phyloP scores from a whole-genome alignment of 1,140 invertebrate species.

The Megalopta genalis region DNA sequence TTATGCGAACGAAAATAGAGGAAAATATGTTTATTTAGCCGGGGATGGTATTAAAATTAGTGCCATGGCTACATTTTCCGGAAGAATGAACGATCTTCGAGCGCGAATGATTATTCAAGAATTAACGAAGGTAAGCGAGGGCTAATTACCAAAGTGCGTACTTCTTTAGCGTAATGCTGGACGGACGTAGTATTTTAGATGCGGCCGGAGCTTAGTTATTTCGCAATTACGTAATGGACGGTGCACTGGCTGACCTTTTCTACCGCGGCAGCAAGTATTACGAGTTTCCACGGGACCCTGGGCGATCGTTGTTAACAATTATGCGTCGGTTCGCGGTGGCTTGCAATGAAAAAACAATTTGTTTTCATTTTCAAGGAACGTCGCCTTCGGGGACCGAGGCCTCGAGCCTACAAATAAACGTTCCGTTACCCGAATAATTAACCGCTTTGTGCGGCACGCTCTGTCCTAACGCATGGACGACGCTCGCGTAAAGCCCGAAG shows the following conservation, averaged over 20 bases:
- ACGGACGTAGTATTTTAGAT: constrained; percentile 20
- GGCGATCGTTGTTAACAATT: constrained; percentile 3
- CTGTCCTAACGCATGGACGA: background rate
- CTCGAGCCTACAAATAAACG: background rate
- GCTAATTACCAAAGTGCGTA: constrained; percentile 17
- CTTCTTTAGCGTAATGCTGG: background rate
- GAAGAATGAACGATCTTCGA: background rate
- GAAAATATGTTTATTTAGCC: no score
- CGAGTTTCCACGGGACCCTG: background rate
- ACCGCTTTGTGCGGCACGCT: background rate
- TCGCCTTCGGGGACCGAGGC: no score
- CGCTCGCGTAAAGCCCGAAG: no score
- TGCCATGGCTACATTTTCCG: no score
- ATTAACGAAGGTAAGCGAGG: constrained; percentile 11
- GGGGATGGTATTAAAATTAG: no score
- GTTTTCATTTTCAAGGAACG: background rate
- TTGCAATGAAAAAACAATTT: constrained; percentile 15
- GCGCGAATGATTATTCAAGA: constrained; percentile 6
- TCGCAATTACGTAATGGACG: constrained; percentile 43
- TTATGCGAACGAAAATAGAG: no score
- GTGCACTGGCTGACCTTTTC: constrained; percentile 3
- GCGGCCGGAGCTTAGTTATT: constrained; percentile 1
- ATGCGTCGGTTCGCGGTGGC: background rate
- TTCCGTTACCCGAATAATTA: constrained; percentile 12
- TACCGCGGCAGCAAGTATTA: constrained; percentile 1